Evolutionary conservation across 1,140 invertebrate species (phyloP).

Genomic region (Frieseomelitta varia): DNA sequence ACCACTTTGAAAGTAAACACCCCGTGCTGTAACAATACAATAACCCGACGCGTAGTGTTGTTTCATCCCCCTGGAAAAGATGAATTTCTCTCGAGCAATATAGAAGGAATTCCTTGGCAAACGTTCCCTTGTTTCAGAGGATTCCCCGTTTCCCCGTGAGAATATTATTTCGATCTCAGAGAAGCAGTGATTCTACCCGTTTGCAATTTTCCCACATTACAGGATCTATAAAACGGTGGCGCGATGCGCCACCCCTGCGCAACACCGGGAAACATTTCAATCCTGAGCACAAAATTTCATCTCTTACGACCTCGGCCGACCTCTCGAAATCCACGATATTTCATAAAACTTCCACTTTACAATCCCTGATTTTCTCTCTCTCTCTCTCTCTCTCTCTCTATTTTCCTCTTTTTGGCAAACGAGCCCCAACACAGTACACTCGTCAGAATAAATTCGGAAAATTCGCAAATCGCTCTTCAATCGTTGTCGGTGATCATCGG

Average conservation of each 20-base stretch:
- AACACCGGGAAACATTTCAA: neutral
- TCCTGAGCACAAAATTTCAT: neutral
- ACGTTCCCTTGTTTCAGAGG: neutral
- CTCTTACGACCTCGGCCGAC: neutral
- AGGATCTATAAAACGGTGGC: neutral
- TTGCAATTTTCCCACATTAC: neutral
- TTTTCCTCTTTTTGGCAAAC: neutral
- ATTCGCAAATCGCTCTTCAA: neutral
- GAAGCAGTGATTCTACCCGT: neutral
- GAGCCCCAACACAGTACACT: neutral
- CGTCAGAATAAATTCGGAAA: neutral
- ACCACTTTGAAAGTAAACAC: neutral
- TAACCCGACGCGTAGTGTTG: neutral
- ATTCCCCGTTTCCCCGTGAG: neutral
- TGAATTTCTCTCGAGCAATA: neutral
- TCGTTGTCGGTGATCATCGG: too few species aligned
- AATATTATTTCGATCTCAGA: neutral
- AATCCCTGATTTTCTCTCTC: neutral
- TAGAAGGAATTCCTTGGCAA: neutral
- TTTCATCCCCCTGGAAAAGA: neutral
- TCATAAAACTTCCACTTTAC: slow-evolving; percentile 15
- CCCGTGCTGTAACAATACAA: neutral
- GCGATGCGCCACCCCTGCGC: neutral
- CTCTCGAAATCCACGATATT: neutral
- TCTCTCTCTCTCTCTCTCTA: too few species aligned